These are phyloP conservation scores for Himantopus leucocephalus DNA, from an alignment of 2,113 vertebrate genomes.

Conservation along the genomic window DNA sequence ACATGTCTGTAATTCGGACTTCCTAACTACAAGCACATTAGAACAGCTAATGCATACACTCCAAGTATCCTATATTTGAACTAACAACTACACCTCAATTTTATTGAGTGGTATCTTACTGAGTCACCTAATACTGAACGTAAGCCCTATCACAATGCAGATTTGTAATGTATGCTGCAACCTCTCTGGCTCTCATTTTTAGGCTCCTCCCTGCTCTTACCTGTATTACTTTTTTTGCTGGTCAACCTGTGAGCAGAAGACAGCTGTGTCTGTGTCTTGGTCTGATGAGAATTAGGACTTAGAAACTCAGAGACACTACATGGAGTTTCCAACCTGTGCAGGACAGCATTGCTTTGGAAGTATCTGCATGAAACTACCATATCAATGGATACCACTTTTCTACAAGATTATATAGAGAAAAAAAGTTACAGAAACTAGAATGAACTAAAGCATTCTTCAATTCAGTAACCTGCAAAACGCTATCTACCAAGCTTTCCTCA, in stretches of 20 bases:
- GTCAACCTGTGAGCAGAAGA: background rate
- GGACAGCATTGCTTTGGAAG: background rate
- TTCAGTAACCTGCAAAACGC: background rate
- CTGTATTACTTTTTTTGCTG: background rate
- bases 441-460: background rate
- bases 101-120: background rate
- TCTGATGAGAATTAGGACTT: background rate
- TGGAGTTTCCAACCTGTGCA: background rate
- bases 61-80: background rate
- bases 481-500: background rate
- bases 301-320: background rate
- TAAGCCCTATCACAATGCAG: rapidly evolving
- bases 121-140: background rate
- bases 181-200: background rate
- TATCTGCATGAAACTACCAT: background rate
- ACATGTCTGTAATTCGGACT: background rate
- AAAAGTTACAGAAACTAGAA: background rate
- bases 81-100: background rate
- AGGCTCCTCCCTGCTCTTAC: background rate
- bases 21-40: background rate
- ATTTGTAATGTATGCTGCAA: background rate
- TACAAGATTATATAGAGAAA: background rate
- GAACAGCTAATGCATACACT: background rate
- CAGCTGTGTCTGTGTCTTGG: background rate
- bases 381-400: background rate